A percentile compares a stretch with the other conserved stretches of the same genome.
phyloP scores from a whole-genome alignment of 2,113 vertebrate genomes.

The Paramisgurnus dabryanus region DNA sequence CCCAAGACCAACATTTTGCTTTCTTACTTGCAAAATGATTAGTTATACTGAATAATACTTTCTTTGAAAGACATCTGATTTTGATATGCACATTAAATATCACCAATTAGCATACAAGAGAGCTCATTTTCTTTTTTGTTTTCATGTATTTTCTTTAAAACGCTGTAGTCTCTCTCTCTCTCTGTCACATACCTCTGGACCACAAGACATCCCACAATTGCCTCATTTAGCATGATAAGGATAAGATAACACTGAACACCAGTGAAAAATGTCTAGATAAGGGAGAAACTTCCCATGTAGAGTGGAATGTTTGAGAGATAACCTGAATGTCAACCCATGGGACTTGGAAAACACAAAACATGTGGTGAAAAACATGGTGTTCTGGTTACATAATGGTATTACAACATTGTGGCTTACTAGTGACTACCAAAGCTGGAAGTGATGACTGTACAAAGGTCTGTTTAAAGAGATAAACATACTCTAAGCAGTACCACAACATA shows the following conservation, averaged over 20 bases:
- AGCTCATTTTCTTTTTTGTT: neutral
- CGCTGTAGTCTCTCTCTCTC: neutral
- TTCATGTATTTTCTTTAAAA: neutral
- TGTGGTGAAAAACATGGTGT: neutral
- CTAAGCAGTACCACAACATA: neutral
- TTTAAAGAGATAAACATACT: neutral
- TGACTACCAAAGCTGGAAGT: neutral
- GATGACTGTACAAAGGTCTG: neutral
- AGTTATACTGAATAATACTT: neutral
- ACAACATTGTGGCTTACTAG: neutral
- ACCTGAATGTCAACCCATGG: neutral
- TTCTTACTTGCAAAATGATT: neutral
- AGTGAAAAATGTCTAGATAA: slow-evolving; percentile 14
- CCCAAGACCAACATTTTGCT: neutral
- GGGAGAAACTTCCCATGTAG: slow-evolving; percentile 26
- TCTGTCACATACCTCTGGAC: slow-evolving; percentile 14
- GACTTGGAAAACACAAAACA: slow-evolving; percentile 21
- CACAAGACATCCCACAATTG: slow-evolving; percentile 17
- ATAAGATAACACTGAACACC: slow-evolving; percentile 24
- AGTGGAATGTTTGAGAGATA: neutral
- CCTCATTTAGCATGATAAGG: neutral
- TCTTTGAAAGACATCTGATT: neutral
- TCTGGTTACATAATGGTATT: neutral
- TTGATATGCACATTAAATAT: neutral
- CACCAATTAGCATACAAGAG: neutral